Evolutionary conservation across 1,140 invertebrate genomes (phyloP), one percentile per base, ranked within the genome.

Genomic region (Zaprionus gabonicus): DNA sequence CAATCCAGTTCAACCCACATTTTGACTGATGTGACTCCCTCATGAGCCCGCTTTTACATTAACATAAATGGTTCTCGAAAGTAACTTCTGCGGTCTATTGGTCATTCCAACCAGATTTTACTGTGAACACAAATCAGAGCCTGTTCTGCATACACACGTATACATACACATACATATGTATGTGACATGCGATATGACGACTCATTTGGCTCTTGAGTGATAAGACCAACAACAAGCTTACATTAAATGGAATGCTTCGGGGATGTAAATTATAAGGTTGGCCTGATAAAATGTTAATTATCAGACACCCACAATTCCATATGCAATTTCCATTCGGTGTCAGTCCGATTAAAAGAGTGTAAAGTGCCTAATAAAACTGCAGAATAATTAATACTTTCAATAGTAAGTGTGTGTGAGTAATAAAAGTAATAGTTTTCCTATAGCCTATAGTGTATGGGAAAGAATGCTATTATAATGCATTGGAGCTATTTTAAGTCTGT

Each of bases 301-400:
- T 38, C 58, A 13, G 36, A 46, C 12, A 9, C 34, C 13, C 63
- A n/a, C 7, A 70, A 41, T 63, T 70, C 38, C n/a, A 69, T 57
- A 58, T 63, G 49, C 38, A 13, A 70, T 63, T 62, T 74, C n/a
- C 51, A 25, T 49, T 57, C 36, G 27, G 31, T 49, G 38, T 70
- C 38, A 62, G 28, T 25, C n/a, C 25, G 38, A 74, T 49, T 69
- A 6, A n/a, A 17, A 9, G 7, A 44, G n/a, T 46, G n/a, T 44
- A 17, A 46, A 46, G 9, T 17, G 41, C n/a, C 15, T 46, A 46
- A 6, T 17, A 17, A 17, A 9, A 46, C n/a, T 46, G 3, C 2
- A 10, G 41, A 25, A 51, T 51, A 49, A 51, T 25, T 25, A 23
- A 51, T 12, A 51, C 17, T 25, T 17, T 44, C 0, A 17, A n/a